A percentile compares a stretch with the other conserved stretches of the same genome.
phyloP scores from a whole-genome alignment of 1,140 invertebrate genomes.

The Schlechtendalia chinensis region DNA sequence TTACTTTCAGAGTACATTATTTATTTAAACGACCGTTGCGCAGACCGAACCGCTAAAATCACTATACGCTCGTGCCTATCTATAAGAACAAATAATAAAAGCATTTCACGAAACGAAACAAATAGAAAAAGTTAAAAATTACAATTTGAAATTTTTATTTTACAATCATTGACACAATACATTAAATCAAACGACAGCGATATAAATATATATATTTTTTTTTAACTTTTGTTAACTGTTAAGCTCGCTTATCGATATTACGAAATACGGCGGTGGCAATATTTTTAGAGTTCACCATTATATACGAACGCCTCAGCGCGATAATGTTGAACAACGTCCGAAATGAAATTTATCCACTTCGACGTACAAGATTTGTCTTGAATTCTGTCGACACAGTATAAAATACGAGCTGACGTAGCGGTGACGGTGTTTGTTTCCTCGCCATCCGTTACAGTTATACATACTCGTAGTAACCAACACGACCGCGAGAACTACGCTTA shows the following conservation, averaged over 20 bases:
- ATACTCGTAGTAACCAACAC: background rate
- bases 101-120: too few species aligned
- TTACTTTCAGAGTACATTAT: conserved; percentile 7
- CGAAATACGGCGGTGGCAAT: background rate
- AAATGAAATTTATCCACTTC: conserved; percentile 11
- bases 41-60: background rate
- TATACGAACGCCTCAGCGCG: too few species aligned
- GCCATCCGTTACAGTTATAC: background rate
- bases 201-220: too few species aligned
- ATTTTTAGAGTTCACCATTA: background rate
- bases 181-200: too few species aligned
- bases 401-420: conserved; percentile 13
- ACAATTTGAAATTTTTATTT: too few species aligned
- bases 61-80: too few species aligned
- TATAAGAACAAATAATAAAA: too few species aligned
- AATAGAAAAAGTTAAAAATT: too few species aligned
- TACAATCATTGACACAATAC: too few species aligned
- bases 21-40: background rate
- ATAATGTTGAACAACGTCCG: background rate
- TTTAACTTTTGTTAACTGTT: too few species aligned
- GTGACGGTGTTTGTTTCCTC: background rate
- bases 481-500: background rate
- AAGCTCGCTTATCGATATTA: too few species aligned
- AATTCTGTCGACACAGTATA: conserved; percentile 14
- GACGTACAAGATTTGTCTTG: background rate